Conservation (phyloP, 2,113 vertebrate species). For the Nanorana parkeri region DNA sequence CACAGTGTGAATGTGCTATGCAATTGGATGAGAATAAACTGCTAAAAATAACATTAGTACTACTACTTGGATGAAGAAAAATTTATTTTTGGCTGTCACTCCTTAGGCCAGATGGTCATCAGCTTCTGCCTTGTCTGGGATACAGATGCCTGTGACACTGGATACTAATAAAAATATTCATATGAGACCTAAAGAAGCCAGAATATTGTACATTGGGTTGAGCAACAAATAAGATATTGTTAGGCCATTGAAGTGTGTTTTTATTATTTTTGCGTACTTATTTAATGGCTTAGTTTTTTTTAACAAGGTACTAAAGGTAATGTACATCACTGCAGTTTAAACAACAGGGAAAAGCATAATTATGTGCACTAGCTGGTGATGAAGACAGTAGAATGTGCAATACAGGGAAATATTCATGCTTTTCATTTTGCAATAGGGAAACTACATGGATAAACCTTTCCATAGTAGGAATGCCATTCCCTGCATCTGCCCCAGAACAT, state of each 20-base stretch:
- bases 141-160: slow-evolving; percentile 45
- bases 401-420: no score
- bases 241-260: neutral
- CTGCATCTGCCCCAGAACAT: no score
- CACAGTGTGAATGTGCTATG: slow-evolving; percentile 47
- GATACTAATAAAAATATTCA: slow-evolving; percentile 30
- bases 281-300: neutral
- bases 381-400: no score
- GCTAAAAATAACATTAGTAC: slow-evolving; percentile 52
- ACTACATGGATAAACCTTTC: no score
- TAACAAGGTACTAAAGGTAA: neutral
- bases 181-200: slow-evolving; percentile 19
- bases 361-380: no score
- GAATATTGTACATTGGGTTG: neutral
- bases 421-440: no score
- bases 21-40: slow-evolving; percentile 52
- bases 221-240: neutral
- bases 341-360: no score
- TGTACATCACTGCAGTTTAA: neutral
- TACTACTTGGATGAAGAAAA: slow-evolving; percentile 48
- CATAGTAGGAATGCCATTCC: no score
- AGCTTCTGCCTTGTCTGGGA: slow-evolving; percentile 48
- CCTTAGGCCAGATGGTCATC: slow-evolving; percentile 51
- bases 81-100: slow-evolving; percentile 47
- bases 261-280: neutral